Conservation (phyloP, 2,797 vertebrate genomes). For the Orestias chungarensis region DNA sequence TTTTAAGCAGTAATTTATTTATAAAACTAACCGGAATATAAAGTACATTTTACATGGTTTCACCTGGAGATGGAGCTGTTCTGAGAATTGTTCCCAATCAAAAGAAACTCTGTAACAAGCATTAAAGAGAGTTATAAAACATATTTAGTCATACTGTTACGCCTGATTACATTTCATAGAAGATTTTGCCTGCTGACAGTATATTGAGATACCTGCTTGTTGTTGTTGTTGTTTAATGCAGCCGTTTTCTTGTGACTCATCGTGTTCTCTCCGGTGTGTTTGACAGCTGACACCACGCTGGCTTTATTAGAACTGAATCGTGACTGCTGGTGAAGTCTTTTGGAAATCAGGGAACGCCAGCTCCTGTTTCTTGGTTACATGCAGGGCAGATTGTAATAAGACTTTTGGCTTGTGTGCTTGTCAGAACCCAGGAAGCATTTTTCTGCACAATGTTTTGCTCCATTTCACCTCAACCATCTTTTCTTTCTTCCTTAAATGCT, state of each 20-base stretch:
- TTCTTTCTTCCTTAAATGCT: too few species aligned
- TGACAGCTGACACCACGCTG: constrained; percentile 28
- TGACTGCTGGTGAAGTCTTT: constrained; percentile 23
- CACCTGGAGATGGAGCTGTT: not conserved
- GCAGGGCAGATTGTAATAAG: not conserved
- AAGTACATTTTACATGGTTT: not conserved
- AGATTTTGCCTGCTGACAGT: constrained; percentile 6
- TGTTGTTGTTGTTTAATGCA: constrained; percentile 16
- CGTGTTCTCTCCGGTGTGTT: constrained; percentile 41
- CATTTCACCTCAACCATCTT: not conserved
- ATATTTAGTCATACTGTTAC: not conserved
- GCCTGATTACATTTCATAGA: constrained; percentile 9
- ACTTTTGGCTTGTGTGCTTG: too few species aligned
- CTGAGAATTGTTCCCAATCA: too few species aligned
- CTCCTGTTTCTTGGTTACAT: constrained; percentile 8
- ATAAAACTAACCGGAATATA: too few species aligned
- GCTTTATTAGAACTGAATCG: constrained; percentile 38
- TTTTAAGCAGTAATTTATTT: not conserved
- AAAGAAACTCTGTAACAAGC: too few species aligned
- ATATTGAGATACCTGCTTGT: constrained; percentile 6
- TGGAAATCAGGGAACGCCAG: not conserved
- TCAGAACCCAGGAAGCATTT: not conserved
- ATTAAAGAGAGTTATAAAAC: not conserved
- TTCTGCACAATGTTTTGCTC: not conserved
- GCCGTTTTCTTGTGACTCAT: constrained; percentile 31